Base-by-base conservation (phyloP, 2,797 vertebrate species). In the Malacoctenus gilli region DNA sequence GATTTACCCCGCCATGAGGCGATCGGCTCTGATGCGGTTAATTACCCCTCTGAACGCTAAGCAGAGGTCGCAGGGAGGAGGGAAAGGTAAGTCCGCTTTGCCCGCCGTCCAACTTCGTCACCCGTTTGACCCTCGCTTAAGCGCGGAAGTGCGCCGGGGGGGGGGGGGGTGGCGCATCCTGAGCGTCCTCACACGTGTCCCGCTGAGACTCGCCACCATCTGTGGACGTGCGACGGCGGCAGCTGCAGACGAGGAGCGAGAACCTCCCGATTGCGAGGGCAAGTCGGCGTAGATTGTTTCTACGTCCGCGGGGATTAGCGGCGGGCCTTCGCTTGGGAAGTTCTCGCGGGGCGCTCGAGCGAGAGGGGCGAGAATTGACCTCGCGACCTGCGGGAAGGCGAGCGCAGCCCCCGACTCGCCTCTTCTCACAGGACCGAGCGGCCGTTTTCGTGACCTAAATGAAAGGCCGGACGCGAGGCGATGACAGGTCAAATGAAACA, bases 221-320 rank as follows among this genome's bases (percentile, higher is more conserved):
- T 57, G 25, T 44, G 46, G 23, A 30, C 20, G 41, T 43, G 57
- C 37, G 32, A 42, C 55, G 67, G 57, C 44, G 21, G 31, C 41
- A 0, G 12, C 44, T 77, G 67, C 51, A 36, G 11, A 66, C 34
- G n/a, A n/a, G n/a, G n/a, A n/a, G n/a, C n/a, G n/a, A n/a, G n/a
- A n/a, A n/a, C 19, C 54, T 35, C 44, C 35, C 23, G 38, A 58
- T 67, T 69, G 42, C 49, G 37, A 72, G 46, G 53, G 65, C 68
- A 59, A 23, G 50, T 60, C 64, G 62, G 61, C 66, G 70, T 80
- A 80, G 82, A 87, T 86, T 86, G 68, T 76, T 85, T 67, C n/a
- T 71, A 56, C 16, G 8, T 67, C 56, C 54, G 59, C 63, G 21
- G 49, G 81, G 82, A 87, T 86, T 84, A 89, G 64, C 25, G 57